These are phyloP conservation scores for Formica exsecta DNA, from an alignment of 1,140 invertebrate species.

Conservation along the genomic window DNA sequence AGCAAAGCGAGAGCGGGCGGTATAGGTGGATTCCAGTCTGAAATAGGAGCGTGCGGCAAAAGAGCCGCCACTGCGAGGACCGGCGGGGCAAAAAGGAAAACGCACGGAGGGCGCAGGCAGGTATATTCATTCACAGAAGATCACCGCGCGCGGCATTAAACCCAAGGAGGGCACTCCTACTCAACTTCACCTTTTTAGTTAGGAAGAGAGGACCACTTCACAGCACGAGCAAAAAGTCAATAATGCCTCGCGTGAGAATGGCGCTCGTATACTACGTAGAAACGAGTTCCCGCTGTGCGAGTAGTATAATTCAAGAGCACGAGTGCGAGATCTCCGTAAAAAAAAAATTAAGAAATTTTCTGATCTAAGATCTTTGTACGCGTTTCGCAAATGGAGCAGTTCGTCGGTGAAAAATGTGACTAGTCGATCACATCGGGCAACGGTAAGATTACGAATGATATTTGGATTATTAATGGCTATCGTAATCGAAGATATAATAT, in stretches of 20 bases:
- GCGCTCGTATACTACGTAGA: constrained; percentile 40
- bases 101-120: constrained; percentile 34
- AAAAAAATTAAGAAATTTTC: constrained; percentile 9
- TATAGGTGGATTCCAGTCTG: constrained; percentile 42
- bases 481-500: background rate
- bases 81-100: constrained; percentile 34
- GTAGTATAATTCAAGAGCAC: background rate
- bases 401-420: background rate
- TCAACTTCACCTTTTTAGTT: constrained; percentile 55
- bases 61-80: constrained; percentile 32
- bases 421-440: no score
- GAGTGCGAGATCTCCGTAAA: background rate
- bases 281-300: constrained; percentile 36
- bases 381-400: background rate
- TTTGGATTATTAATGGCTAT: background rate
- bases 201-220: constrained; percentile 47
- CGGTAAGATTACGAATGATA: no score
- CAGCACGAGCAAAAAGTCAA: constrained; percentile 51
- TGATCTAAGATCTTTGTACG: no score
- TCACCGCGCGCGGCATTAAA: constrained; percentile 42
- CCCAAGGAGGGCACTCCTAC: constrained; percentile 42
- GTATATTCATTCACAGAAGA: constrained; percentile 62
- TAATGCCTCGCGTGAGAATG: constrained; percentile 59
- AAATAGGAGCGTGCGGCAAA: constrained; percentile 32
- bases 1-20: constrained; percentile 34